Evolutionary conservation across 2,797 vertebrate species (phyloP).

Genomic region (Syngnathus acus): DNA sequence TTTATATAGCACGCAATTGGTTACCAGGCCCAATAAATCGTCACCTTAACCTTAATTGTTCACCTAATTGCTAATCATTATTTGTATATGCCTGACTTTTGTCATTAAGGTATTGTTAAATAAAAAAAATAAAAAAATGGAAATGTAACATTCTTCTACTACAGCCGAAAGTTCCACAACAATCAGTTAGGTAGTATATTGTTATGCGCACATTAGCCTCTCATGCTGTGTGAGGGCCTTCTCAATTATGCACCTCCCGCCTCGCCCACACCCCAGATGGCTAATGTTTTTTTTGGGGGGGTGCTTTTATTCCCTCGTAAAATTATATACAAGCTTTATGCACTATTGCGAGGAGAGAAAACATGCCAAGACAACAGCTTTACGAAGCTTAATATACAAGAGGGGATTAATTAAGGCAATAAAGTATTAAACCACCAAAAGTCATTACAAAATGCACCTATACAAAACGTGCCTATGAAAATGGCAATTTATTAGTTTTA

Average conservation of each 20-base stretch:
- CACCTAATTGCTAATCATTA: background rate
- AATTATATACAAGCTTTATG: constrained; percentile 5
- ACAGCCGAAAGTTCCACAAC: too few relatives aligned
- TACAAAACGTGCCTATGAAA: background rate
- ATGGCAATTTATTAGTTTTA: background rate
- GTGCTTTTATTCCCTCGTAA: constrained; percentile 1
- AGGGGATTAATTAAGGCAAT: constrained; percentile 3
- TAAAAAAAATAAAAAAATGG: background rate
- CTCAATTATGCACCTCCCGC: constrained; percentile 2
- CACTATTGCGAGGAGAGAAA: background rate
- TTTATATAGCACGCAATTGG: background rate
- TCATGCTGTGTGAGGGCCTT: background rate
- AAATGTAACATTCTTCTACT: background rate
- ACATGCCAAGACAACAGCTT: constrained; percentile 4
- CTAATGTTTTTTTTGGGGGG: constrained; percentile 1
- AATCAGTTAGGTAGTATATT: background rate
- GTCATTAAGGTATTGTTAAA: background rate
- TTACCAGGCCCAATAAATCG: background rate
- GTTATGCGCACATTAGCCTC: background rate
- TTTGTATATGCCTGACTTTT: background rate
- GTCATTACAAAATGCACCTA: constrained; percentile 1
- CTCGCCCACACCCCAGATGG: constrained; percentile 1
- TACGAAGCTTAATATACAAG: background rate
- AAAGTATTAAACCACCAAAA: background rate
- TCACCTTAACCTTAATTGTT: background rate